phyloP scores from a whole-genome alignment of 2,888 invertebrate species.

The Cantharis lateralis region DNA sequence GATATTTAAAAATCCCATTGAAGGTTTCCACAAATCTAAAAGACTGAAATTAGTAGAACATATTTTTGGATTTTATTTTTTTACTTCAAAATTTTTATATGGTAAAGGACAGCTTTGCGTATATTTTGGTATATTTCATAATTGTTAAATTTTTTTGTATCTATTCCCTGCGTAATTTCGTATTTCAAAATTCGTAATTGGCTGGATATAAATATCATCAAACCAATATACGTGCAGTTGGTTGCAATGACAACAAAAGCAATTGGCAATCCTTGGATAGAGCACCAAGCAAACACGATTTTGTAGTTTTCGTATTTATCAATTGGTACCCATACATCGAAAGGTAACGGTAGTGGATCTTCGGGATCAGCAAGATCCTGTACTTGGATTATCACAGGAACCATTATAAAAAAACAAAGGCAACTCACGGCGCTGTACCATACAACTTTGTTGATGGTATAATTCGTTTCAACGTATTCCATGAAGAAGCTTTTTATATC shows the following conservation, averaged over 20 bases:
- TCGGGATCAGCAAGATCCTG: background rate
- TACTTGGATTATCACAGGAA: background rate
- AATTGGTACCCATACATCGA: conserved; percentile 37
- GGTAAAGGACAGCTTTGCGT: background rate
- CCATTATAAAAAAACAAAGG: background rate
- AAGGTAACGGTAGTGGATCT: background rate
- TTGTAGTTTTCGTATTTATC: conserved; percentile 32
- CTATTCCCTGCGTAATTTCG: conserved; percentile 10
- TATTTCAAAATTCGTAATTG: conserved; percentile 34
- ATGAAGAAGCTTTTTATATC: background rate
- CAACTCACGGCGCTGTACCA: background rate
- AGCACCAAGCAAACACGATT: conserved; percentile 20
- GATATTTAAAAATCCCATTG: conserved; percentile 33
- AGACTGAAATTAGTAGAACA: background rate
- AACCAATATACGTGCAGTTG: conserved; percentile 29
- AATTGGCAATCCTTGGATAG: conserved; percentile 25
- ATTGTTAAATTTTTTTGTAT: background rate
- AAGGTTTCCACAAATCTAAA: conserved; percentile 2
- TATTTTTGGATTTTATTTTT: background rate
- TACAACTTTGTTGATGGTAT: background rate
- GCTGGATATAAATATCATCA: conserved; percentile 33
- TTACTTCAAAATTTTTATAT: conserved; percentile 3
- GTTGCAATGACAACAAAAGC: conserved; percentile 25
- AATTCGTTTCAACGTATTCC: background rate
- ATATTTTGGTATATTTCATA: background rate